Base-by-base conservation (phyloP, 2,797 vertebrate species). In the Tapirus indicus region DNA sequence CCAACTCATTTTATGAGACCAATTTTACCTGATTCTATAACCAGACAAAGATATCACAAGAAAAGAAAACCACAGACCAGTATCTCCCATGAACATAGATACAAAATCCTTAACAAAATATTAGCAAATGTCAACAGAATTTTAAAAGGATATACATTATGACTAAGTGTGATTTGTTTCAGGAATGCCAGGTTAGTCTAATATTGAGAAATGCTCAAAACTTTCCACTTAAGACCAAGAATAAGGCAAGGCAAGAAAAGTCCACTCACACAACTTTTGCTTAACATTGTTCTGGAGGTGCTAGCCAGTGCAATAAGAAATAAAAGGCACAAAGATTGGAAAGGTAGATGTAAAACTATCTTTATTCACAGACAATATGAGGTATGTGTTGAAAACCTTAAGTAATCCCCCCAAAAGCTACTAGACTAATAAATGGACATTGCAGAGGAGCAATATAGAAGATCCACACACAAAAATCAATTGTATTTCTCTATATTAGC, bases 91-190 rank as follows among this genome's bases (percentile, higher is more conserved):
- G 27, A 96, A 91, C 49, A 85, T 21, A 84, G 20, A 92, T 25
- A 94, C 41, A 88, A 95, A 90, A n/a, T 86, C 32, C 44, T 74
- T 94, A 91, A 69, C 35, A 87, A 78, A 93, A 82, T 85, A 84
- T 80, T 84, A 97, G 27, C 29, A 87, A 93, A 78, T 27, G 38
- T 38, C 32, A 94, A 52, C 13, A 79, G 12, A 66, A 66, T 62
- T 88, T 88, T 75, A 12, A 62, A 93, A 88, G 77, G 12, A 32
- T 60, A 72, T 21, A 62, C 44, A 68, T 72, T 78, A 49, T 20
- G 74, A 92, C 35, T 32, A 93, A 85, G 74, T 56, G 12, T 3
- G 35, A 7, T 69, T 86, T 68, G 38, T 78, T 85, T 97, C 89
- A 96, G 72, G 27, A 88, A 84, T 78, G 16, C 41, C 93, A 68